Evolutionary conservation across 92 coral and sea anemone species (phyloP), one percentile per base, ranked within the genome.

Genomic region (Zoanthus sociatus): DNA sequence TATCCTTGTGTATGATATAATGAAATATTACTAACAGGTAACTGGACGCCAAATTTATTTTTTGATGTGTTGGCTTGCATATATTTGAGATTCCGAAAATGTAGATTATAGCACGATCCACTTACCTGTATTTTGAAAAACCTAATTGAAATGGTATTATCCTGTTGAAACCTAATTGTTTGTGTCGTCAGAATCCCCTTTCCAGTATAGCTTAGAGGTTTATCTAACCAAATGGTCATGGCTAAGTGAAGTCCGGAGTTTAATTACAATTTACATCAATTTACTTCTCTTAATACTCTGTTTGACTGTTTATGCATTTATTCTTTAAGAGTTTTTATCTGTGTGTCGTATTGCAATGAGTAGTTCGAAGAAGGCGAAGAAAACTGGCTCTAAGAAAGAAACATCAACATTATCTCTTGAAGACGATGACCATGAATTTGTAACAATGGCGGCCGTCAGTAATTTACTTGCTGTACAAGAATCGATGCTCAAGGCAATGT

Each of bases 371-470:
- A 37, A 37, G 42, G 42, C 42, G 42, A 37, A 37, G 42, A 71
- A 71, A 71, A 17, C 50, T 71, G 76, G 76, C 31, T 71, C 76
- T 37, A 1, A 71, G 31, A 71, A 17, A 14, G 33, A 26, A 71
- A 26, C 21, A 71, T 71, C 76, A 71, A 71, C 76, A 31, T 71
- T 45, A 42, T 73, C 55, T 37, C 53, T 73, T 44, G 78, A 73
- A 46, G 55, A 42, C 54, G 55, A 46, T 46, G 78, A 71, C 76
- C 44, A 44, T 71, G 76, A 71, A 70, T 31, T 26, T 12, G 45
- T 70, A 30, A 30, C 48, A 72, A 12, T 72, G 77, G 77, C 54
- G 77, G 77, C 77, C 77, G 54, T 44, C 42, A 42, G 78, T 30
- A 73, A 17, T 73, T 44, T 73, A 10, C 17, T 73, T 16, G 78